Evolutionary conservation across 2,797 vertebrate genomes (phyloP).

Genomic region (Tangara arthus): DNA sequence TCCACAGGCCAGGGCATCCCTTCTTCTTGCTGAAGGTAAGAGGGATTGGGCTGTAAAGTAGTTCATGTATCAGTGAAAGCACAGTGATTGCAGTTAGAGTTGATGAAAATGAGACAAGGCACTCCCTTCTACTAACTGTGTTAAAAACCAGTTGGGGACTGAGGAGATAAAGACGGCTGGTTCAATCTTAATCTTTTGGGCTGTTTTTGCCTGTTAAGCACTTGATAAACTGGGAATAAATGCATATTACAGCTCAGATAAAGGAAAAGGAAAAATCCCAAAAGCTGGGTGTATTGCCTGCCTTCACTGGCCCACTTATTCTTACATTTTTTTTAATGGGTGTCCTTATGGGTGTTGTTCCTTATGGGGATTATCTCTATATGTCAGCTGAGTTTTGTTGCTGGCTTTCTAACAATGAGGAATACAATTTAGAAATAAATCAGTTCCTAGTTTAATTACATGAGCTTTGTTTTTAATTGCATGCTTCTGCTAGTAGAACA

Average conservation of each 20-base stretch:
- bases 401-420: background rate
- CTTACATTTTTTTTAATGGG: fast-evolving
- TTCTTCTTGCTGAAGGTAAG: slow-evolving; percentile 4
- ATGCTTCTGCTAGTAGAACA: background rate
- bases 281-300: background rate
- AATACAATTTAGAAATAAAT: background rate
- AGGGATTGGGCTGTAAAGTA: slow-evolving; percentile 48
- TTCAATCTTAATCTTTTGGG: background rate
- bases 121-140: background rate
- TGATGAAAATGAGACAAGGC: slow-evolving; percentile 25
- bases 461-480: slow-evolving; percentile 11
- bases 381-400: background rate
- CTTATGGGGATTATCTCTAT: fast-evolving
- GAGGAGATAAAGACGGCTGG: background rate
- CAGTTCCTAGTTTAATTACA: background rate
- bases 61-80: slow-evolving; percentile 30
- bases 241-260: background rate
- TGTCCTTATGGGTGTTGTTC: background rate
- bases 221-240: background rate
- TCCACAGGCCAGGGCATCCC: background rate
- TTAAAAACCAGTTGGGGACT: slow-evolving; percentile 6
- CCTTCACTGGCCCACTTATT: background rate
- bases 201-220: background rate
- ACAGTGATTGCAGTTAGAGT: background rate
- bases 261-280: background rate